phyloP scores from a whole-genome alignment of 2,113 vertebrate species.

The Phyllostomus discolor region DNA sequence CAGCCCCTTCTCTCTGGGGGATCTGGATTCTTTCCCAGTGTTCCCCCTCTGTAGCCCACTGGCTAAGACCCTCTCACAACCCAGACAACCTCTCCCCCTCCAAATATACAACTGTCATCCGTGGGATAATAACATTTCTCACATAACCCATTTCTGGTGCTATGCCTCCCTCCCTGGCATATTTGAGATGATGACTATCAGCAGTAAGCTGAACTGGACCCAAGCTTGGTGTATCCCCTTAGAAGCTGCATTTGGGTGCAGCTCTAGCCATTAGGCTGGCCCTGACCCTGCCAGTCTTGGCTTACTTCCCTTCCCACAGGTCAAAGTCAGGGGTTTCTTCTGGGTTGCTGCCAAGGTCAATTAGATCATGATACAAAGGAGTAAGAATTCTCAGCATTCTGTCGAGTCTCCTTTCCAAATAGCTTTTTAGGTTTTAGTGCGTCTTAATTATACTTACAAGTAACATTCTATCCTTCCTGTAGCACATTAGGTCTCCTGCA shows the following conservation, averaged over 20 bases:
- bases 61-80: not conserved
- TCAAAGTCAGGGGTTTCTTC: not conserved
- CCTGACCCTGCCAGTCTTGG: not conserved
- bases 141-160: not conserved
- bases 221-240: not conserved
- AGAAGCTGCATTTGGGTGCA: not conserved
- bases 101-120: conserved; percentile 26
- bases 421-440: conserved; percentile 8
- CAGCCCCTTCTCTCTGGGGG: conserved; percentile 35
- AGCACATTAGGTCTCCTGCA: not conserved
- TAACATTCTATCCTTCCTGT: conserved; percentile 7
- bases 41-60: conserved; percentile 25
- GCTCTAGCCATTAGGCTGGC: not conserved
- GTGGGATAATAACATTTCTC: not conserved
- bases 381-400: not conserved
- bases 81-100: not conserved
- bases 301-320: not conserved
- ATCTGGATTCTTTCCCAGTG: conserved; percentile 20
- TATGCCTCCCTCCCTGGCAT: not conserved
- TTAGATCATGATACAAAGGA: not conserved
- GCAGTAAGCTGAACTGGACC: not conserved
- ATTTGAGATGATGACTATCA: not conserved
- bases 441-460: conserved; percentile 21
- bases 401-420: conserved; percentile 11
- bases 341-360: not conserved